A percentile compares a stretch with the other conserved stretches of the same genome.
These are phyloP conservation scores for Caenorhabditis drosophilae DNA, from an alignment of 2,888 invertebrate species.

Conservation along the genomic window DNA sequence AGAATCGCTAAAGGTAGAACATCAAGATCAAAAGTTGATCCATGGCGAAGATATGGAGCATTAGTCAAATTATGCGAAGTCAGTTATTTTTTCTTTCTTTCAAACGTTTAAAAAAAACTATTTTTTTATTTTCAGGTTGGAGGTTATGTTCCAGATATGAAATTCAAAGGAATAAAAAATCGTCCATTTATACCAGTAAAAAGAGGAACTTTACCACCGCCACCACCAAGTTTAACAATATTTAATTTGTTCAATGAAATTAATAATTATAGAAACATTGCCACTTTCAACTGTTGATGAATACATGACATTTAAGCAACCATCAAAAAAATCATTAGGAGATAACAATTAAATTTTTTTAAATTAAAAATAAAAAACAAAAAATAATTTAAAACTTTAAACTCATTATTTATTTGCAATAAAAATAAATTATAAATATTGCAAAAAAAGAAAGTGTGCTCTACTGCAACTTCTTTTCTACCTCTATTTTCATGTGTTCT, in stretches of 20 bases:
- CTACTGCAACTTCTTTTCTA: too few species aligned
- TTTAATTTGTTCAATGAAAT: background rate
- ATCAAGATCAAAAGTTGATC: slow-evolving; percentile 26
- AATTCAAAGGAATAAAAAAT: slow-evolving; percentile 5
- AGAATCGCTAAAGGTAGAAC: slow-evolving; percentile 5
- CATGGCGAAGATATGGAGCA: slow-evolving; percentile 33
- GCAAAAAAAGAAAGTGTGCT: too few species aligned
- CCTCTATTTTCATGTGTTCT: too few species aligned
- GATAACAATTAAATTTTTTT: too few species aligned
- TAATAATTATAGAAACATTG: slow-evolving; percentile 7
- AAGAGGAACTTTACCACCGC: slow-evolving; percentile 22
- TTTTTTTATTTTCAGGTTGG: slow-evolving; percentile 33
- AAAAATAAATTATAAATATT: too few species aligned
- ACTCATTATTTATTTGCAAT: too few species aligned
- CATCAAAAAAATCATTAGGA: too few species aligned
- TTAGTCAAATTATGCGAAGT: slow-evolving; percentile 31
- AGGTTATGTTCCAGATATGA: slow-evolving; percentile 16
- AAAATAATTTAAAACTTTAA: too few species aligned
- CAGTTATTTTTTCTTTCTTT: background rate
- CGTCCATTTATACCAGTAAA: background rate
- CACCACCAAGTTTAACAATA: slow-evolving; percentile 7
- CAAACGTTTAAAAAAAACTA: background rate
- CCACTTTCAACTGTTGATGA: slow-evolving; percentile 22
- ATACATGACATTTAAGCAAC: slow-evolving; percentile 15
- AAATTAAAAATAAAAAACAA: too few species aligned